Base-by-base conservation (phyloP, 2,888 invertebrate genomes). In the Cataglyphis cursor region DNA sequence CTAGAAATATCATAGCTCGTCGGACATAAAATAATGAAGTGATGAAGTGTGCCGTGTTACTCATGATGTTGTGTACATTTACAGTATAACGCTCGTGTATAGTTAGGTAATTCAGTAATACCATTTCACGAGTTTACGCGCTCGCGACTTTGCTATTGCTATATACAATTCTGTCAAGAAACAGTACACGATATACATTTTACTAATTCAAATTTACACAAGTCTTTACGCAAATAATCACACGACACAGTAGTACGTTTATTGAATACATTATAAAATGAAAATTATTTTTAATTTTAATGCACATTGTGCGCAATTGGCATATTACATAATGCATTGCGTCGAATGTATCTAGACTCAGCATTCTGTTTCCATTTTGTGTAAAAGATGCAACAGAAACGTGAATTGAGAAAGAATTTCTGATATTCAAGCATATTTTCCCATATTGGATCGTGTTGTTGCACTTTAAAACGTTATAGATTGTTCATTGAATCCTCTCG, bases 21-120 rank as follows among this genome's bases (percentile, higher is more conserved):
- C 38, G 44, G 73, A 80, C 44, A 70, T 78, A 44, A 80, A 80
- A 72, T 80, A 80, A 80, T 72, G 73, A 80, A 80, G 24, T 80
- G 78, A 80, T 72, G 44, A 59, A 80, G 59, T 72, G 9, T 18
- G 44, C 44, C 28, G 51, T 59, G 38, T 66, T 76, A 76, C 54
- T 72, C 21, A 57, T 12, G n/a, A 41, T 54, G 54, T 18, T 44
- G 73, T 72, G 31, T 24, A 59, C 59, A 35, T 59, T 78, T 44
- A 72, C 21, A 31, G 35, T 35, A 31, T 57, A 80, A 59, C 35
- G 44, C 24, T 76, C 75, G 18, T 44, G 15, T 44, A 44, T 70
- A 44, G 59, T 80, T 72, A 44, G 57, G 44, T 80, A 80, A 72
- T 80, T 72, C 44, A 80, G 73, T 80, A 59, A 80, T 59, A 59